A percentile compares a stretch with the other conserved stretches of the same genome.
Evolutionary conservation across 2,797 vertebrate genomes (phyloP).

Genomic region (Sebastes flavidus): DNA sequence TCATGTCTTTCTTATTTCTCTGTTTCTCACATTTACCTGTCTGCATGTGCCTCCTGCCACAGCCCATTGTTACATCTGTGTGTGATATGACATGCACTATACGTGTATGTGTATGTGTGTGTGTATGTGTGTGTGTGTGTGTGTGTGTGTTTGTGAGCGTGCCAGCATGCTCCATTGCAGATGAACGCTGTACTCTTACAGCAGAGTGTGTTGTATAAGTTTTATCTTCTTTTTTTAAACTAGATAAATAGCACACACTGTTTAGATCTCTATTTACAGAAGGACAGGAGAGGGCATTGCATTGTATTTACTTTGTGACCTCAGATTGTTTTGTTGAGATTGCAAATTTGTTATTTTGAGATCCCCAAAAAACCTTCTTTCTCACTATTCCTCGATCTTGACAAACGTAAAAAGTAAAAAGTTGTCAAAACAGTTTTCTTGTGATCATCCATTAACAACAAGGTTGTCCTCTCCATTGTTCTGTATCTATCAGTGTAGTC

Average conservation of each 20-base stretch:
- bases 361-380: not conserved
- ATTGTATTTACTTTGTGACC: not conserved
- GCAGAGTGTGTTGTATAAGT: constrained; percentile 24
- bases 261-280: not conserved
- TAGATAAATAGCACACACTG: not conserved
- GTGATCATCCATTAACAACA: not conserved
- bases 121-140: too few species aligned
- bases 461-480: not conserved
- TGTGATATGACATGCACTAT: not conserved
- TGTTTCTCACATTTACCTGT: constrained; percentile 38
- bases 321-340: not conserved
- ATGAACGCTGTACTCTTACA: constrained; percentile 10
- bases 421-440: not conserved
- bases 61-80: constrained; percentile 8
- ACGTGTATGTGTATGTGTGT: not conserved
- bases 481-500: not conserved
- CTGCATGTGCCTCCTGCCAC: constrained; percentile 63
- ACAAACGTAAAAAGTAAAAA: not conserved
- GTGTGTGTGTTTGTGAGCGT: not conserved
- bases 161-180: constrained; percentile 45
- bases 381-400: not conserved
- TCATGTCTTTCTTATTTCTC: constrained; percentile 44
- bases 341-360: not conserved
- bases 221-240: not conserved
- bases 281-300: not conserved